These are phyloP conservation scores for Ophonus ardosiacus DNA, from an alignment of 2,888 invertebrate species.

Conservation along the genomic window DNA sequence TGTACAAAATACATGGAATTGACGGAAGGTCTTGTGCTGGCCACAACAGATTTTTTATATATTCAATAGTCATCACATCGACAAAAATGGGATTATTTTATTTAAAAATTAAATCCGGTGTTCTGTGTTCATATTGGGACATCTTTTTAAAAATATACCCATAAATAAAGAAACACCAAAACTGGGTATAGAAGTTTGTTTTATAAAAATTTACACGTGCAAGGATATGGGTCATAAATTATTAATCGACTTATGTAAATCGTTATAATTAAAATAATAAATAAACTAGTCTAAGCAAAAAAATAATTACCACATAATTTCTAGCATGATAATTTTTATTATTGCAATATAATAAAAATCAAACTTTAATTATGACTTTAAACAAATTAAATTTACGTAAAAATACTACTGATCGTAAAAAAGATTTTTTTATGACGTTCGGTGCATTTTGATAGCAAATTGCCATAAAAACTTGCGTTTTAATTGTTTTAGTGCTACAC, in stretches of 20 bases:
- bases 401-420: slow-evolving; percentile 29
- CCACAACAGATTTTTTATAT: too few relatives aligned
- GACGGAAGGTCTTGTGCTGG: too few relatives aligned
- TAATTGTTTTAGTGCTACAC: slow-evolving; percentile 34
- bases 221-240: background rate
- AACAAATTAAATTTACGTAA: slow-evolving; percentile 38
- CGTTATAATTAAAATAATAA: background rate
- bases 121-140: too few relatives aligned
- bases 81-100: too few relatives aligned
- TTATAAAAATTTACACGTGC: too few relatives aligned
- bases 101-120: too few relatives aligned
- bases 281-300: background rate
- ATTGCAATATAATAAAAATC: background rate
- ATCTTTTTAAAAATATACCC: too few relatives aligned
- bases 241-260: background rate
- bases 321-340: background rate
- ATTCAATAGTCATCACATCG: too few relatives aligned
- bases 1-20: too few relatives aligned
- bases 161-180: too few relatives aligned
- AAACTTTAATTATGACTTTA: slow-evolving; percentile 1
- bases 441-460: slow-evolving; percentile 40
- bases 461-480: slow-evolving; percentile 21
- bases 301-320: background rate
- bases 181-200: too few relatives aligned
- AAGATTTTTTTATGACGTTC: slow-evolving; percentile 20